Evolutionary conservation across 2,113 vertebrate species (phyloP).

Genomic region (Ifrita kowaldi): DNA sequence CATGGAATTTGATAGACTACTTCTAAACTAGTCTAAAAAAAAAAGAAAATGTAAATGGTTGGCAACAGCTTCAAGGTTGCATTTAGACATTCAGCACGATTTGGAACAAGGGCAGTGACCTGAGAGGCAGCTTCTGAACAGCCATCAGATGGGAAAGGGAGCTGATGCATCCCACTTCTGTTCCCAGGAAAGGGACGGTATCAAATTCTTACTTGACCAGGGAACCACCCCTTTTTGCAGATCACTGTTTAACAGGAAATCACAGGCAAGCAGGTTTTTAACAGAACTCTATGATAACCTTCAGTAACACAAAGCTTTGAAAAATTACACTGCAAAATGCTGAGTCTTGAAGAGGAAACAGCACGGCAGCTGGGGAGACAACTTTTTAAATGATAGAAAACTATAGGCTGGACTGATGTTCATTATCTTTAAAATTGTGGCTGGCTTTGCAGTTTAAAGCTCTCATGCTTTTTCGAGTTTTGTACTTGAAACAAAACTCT

Average conservation of each 20-base stretch:
- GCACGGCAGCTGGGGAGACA: neutral
- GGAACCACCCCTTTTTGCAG: neutral
- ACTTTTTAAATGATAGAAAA: neutral
- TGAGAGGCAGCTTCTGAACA: neutral
- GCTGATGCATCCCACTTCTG: neutral
- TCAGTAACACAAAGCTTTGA: neutral
- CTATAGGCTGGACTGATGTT: neutral
- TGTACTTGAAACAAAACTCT: neutral
- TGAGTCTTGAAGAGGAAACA: neutral
- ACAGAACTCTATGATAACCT: neutral
- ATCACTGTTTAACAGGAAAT: neutral
- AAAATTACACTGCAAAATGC: neutral
- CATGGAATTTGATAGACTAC: neutral
- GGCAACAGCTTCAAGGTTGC: neutral
- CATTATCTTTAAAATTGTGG: neutral
- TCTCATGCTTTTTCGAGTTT: neutral
- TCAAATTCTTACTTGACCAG: neutral
- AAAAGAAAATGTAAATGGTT: neutral
- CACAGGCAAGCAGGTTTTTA: neutral
- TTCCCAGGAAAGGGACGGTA: neutral
- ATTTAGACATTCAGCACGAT: neutral
- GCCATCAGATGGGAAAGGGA: neutral
- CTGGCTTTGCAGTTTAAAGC: neutral
- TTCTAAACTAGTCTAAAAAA: neutral
- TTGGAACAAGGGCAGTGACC: neutral